phyloP scores from a whole-genome alignment of 2,797 vertebrate genomes.

The Acestrorhynchus altus region DNA sequence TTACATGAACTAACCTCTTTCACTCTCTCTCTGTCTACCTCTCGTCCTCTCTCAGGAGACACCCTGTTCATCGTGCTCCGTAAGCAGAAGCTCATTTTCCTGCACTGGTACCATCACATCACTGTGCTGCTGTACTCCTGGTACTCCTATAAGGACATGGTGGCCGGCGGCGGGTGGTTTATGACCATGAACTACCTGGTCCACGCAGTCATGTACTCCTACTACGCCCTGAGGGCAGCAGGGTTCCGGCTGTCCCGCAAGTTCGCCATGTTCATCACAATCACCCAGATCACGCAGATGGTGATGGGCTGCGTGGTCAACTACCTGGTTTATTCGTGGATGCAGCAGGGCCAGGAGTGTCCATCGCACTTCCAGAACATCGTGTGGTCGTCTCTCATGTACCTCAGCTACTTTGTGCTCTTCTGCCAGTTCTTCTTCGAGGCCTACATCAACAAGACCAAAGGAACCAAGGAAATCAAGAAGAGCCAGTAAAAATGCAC shows the following conservation, averaged over 20 bases:
- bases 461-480: conserved; percentile 75
- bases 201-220: conserved; percentile 99
- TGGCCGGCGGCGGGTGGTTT: conserved; percentile 98
- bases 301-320: conserved; percentile 95
- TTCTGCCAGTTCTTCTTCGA: conserved; percentile 98
- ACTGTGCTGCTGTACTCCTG: conserved; percentile 98
- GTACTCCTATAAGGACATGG: conserved; percentile 99
- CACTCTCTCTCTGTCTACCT: not conserved
- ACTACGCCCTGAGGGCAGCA: conserved; percentile 92
- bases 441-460: conserved; percentile 91
- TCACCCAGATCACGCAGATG: conserved; percentile 99
- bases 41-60: conserved; percentile 82
- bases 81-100: conserved; percentile 99
- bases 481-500: conserved; percentile 75
- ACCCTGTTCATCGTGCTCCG: conserved; percentile 97
- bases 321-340: conserved; percentile 97
- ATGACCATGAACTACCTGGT: conserved; percentile 99
- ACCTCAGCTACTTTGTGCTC: conserved; percentile 99
- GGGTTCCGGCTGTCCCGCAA: conserved; percentile 95
- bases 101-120: conserved; percentile 99
- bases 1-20: too few species aligned
- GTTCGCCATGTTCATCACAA: conserved; percentile 98
- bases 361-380: conserved; percentile 96
- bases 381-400: conserved; percentile 99
- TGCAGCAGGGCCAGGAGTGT: conserved; percentile 95